A percentile compares a stretch with the other conserved stretches of the same genome.
These are phyloP conservation scores for Delichon dasypus DNA, from an alignment of 2,797 vertebrate species.

Conservation along the genomic window DNA sequence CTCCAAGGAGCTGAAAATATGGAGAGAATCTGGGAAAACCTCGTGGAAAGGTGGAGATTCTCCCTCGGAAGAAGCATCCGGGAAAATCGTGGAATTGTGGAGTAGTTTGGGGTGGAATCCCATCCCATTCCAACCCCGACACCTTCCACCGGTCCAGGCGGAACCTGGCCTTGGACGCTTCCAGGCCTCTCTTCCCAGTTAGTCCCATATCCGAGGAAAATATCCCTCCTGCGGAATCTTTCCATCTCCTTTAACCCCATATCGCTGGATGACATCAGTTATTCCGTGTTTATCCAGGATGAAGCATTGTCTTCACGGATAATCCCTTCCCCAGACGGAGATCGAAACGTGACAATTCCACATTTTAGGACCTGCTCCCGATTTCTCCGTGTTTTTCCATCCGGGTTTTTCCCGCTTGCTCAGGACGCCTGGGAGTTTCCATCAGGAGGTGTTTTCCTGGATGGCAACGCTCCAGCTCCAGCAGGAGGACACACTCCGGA, in stretches of 20 bases:
- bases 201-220: neutral
- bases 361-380: neutral
- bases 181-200: neutral
- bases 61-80: neutral
- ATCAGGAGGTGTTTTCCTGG: neutral
- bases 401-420: neutral
- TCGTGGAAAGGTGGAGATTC: neutral
- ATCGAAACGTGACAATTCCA: neutral
- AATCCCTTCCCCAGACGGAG: neutral
- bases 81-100: neutral
- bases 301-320: neutral
- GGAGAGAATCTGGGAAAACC: neutral
- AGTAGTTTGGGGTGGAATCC: neutral
- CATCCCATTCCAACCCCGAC: rapidly evolving
- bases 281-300: neutral
- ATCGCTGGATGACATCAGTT: no score
- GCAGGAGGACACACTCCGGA: neutral
- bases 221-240: neutral
- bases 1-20: neutral
- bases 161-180: neutral
- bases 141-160: rapidly evolving
- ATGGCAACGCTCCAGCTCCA: neutral
- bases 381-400: neutral
- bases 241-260: neutral
- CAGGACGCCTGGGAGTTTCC: neutral